Evolutionary conservation across 2,888 invertebrate genomes (phyloP), one percentile per base, ranked within the genome.

Genomic region (Azorinus chamasolen): DNA sequence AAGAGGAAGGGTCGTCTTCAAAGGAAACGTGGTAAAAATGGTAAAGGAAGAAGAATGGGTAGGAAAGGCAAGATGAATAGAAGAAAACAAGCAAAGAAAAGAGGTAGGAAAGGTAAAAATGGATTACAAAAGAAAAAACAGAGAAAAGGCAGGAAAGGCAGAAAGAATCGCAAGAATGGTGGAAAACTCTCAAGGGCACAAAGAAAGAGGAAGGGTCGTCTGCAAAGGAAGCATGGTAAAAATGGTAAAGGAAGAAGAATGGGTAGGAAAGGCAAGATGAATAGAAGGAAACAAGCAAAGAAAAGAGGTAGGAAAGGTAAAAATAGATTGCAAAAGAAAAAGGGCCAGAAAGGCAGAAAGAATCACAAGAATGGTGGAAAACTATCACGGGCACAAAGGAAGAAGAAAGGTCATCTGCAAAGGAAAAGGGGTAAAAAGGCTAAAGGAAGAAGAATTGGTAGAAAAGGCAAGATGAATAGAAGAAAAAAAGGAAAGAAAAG

Each of bases 121-220:
- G 32, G 32, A 10, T 32, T 32, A 6, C 32, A 32, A 32, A 45
- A 16, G 45, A 46, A 39, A 8, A n/a, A 18, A 37, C 18, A 27
- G 43, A 59, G 46, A 20, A 48, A 43, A 37, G 14, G 22, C 48
- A 61, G 32, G n/a, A 55, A 25, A 54, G n/a, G 46, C 58, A 37
- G 22, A 20, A 57, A 50, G n/a, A 16, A 48, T 32, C 32, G n/a
- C n/a, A n/a, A n/a, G n/a, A n/a, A n/a, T n/a, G n/a, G n/a, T n/a
- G n/a, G n/a, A n/a, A n/a, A n/a, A n/a, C n/a, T n/a, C n/a, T n/a
- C n/a, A n/a, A n/a, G n/a, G n/a, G n/a, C n/a, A 32, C 32, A 32
- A 32, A 32, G 32, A 10, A 32, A 32, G 10, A 32, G 32, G 32
- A 32, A 32, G 10, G 32, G 32, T 32, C 32, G 10, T 4, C 10